Conservation (phyloP, 2,888 invertebrate species). For the Caenorhabditis imperialis region DNA sequence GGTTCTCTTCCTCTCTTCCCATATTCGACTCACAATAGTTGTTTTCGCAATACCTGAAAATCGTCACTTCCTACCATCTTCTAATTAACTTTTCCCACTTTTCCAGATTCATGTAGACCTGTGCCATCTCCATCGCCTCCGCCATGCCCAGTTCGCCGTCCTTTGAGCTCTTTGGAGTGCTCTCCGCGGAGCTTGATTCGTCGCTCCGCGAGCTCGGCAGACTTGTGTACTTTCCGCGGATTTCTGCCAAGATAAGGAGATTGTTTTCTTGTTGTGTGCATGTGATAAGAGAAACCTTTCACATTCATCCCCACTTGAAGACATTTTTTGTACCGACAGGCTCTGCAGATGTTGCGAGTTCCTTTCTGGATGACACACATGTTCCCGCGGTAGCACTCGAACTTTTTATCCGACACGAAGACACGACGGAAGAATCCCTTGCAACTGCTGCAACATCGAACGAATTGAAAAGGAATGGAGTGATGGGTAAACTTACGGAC, state of each 20-base stretch:
- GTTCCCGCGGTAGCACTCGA: constrained; percentile 59
- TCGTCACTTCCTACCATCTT: background rate
- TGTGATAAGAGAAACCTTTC: constrained; percentile 23
- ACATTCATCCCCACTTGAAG: constrained; percentile 61
- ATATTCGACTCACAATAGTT: constrained; percentile 44
- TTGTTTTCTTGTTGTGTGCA: constrained; percentile 6
- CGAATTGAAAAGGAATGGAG: too few relatives aligned
- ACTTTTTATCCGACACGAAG: constrained; percentile 55
- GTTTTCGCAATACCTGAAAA: constrained; percentile 54
- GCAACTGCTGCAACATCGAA: constrained; percentile 61
- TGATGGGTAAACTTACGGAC: constrained; percentile 52
- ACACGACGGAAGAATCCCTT: constrained; percentile 63
- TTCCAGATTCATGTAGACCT: constrained; percentile 54
- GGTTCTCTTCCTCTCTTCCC: constrained; percentile 40
- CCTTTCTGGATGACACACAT: constrained; percentile 53
- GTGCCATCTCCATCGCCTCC: constrained; percentile 51
- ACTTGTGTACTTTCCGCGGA: constrained; percentile 45
- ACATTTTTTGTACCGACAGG: constrained; percentile 64
- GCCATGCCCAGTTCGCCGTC: constrained; percentile 28
- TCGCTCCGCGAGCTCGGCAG: constrained; percentile 26
- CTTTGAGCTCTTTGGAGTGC: constrained; percentile 40
- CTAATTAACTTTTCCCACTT: constrained; percentile 18
- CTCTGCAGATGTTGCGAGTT: constrained; percentile 57
- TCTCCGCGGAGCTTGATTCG: constrained; percentile 42
- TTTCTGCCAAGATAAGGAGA: constrained; percentile 27